Base-by-base conservation (phyloP, 2,888 invertebrate species). In the Eristalis tenax region DNA sequence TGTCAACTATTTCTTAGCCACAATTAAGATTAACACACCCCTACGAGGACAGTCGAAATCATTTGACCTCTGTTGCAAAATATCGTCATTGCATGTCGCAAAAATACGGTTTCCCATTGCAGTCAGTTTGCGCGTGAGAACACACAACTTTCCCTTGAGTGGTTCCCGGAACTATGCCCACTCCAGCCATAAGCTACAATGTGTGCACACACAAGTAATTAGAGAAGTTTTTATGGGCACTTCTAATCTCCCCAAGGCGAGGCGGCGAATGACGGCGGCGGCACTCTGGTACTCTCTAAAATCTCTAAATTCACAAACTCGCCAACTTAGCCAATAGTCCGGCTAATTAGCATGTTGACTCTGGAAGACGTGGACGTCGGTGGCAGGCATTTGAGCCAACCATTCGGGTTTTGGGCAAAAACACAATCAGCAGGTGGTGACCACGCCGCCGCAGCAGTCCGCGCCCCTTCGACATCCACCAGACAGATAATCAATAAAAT, bases 231-330 rank as follows among this genome's bases (percentile, higher is more conserved):
- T 76, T 80, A 80, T 83, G 79, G 75, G 56, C 79, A 74, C 61
- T 79, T 83, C 76, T 76, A 83, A 87, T 80, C 80, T 87, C 75
- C 87, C 87, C n/a, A n/a, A n/a, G n/a, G n/a, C n/a, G n/a, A n/a
- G n/a, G n/a, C n/a, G n/a, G n/a, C n/a, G n/a, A 32, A 73, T 56
- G 32, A 10, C 32, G 8, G 10, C 32, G 83, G 87, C 73, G 66
- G 69, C 61, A 13, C 10, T 26, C 28, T 23, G 23, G 26, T 3
- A n/a, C 43, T 23, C 57, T 40, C 63, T 28, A 43, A 22, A 23
- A 15, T 78, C 59, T 43, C 70, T n/a, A n/a, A n/a, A n/a, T n/a
- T n/a, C 70, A 23, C 26, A 69, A 79, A 18, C 66, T 28, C 18
- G 59, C 26, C 59, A 59, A 13, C 59, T 15, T 23, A 13, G 26